Evolutionary conservation across 2,113 vertebrate species (phyloP), one percentile per base, ranked within the genome.

Genomic region (Tetraodon nigroviridis): DNA sequence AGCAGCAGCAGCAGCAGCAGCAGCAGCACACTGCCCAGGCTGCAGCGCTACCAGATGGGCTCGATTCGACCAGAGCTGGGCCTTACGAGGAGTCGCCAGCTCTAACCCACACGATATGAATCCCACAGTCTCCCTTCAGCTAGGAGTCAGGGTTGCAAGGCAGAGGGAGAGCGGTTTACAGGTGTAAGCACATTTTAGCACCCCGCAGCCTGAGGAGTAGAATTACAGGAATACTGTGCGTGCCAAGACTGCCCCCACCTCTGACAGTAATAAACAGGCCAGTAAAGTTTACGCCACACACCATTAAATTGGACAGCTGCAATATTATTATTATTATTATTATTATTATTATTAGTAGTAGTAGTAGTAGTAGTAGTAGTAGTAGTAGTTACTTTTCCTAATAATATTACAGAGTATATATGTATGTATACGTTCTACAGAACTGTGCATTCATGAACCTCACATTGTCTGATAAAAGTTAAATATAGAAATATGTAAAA

Each of bases 121-220:
- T 63, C 51, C 61, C 22, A 53, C 59, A 67, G 51, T 64, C 46
- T 62, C 48, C 20, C 32, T 37, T 37, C 32, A 37, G 32, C 32
- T 37, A 53, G 54, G 58, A 67, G 66, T 75, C 67, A 81, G 76
- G 83, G 87, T 76, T 71, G 80, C 56, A 58, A 58, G 75, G 69
- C 68, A 32, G 48, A 65, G 58, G 68, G 73, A 79, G 62, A 52
- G 37, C 64, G 64, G 68, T 68, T 84, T 75, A 82, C 69, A 76
- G 69, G 59, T 81, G 87, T 87, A 87, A 89, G 87, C 87, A 89
- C 84, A 88, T 89, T 87, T 85, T 77, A 70, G 52, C 75, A 77
- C 71, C 71, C 64, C 55, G 56, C 52, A 52, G 54, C 63, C 66
- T 58, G 47, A 58, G 27, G 78, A 72, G 63, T 88, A 77, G 52